These are phyloP conservation scores for Lithosia quadra DNA, from an alignment of 2,888 invertebrate genomes.

Conservation along the genomic window DNA sequence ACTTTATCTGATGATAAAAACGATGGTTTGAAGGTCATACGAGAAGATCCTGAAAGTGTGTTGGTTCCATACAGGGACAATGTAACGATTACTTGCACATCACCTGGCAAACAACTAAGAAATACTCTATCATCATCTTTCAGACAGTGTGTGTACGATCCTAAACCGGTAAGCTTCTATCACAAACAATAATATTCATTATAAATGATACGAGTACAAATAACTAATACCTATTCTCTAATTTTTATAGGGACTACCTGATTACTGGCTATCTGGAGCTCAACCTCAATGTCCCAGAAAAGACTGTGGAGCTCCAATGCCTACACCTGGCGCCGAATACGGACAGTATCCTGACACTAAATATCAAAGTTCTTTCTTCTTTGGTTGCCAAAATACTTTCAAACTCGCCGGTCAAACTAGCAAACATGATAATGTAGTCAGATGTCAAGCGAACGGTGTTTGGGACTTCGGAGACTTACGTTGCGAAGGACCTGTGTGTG, in stretches of 20 bases:
- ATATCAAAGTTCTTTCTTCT: conserved; percentile 97
- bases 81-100: conserved; percentile 94
- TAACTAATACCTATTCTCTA: conserved; percentile 12
- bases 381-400: conserved; percentile 98
- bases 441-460: conserved; percentile 96
- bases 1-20: conserved; percentile 95
- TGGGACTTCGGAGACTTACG: conserved; percentile 99
- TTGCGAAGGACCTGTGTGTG: conserved; percentile 98
- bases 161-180: conserved; percentile 89
- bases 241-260: conserved; percentile 90
- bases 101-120: conserved; percentile 91
- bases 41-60: conserved; percentile 93
- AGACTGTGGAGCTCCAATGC: conserved; percentile 96
- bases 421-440: conserved; percentile 96
- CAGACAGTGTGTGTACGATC: conserved; percentile 98
- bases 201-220: neutral
- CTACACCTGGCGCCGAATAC: conserved; percentile 97
- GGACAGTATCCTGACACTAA: conserved; percentile 95
- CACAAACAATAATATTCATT: neutral
- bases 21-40: conserved; percentile 93
- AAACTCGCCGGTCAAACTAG: conserved; percentile 97
- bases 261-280: conserved; percentile 96
- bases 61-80: conserved; percentile 96
- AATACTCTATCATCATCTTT: conserved; percentile 94
- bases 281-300: conserved; percentile 95